Percentiles rank a stretch among this genome's conserved stretches.
phyloP scores from a whole-genome alignment of 2,113 vertebrate genomes.

The Corythoichthys intestinalis region DNA sequence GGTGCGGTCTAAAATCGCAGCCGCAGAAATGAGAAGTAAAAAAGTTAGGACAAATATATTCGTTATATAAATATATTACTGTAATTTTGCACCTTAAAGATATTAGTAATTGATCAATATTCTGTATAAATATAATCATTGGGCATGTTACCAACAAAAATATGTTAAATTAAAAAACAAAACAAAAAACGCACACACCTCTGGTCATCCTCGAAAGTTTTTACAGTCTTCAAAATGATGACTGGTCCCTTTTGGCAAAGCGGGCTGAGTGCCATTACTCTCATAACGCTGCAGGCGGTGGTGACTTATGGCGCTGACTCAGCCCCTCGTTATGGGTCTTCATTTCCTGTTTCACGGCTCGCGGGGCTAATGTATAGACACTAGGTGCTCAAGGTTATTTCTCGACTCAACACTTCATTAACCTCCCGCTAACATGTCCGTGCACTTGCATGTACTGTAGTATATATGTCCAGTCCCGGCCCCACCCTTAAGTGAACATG shows the following conservation, averaged over 20 bases:
- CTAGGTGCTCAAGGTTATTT: slow-evolving; percentile 67
- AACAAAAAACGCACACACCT: background rate
- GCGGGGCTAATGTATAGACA: slow-evolving; percentile 63
- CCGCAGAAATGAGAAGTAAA: background rate
- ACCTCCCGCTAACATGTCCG: slow-evolving; percentile 46
- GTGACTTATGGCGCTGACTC: slow-evolving; percentile 71
- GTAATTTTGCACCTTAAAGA: background rate
- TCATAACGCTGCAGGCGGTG: slow-evolving; percentile 35
- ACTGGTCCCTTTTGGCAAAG: slow-evolving; percentile 31
- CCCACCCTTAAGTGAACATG: no score
- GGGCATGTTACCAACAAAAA: background rate
- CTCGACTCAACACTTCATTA: slow-evolving; percentile 67
- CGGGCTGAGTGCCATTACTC: slow-evolving; percentile 62
- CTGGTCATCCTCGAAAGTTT: slow-evolving; percentile 16
- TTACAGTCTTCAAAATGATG: slow-evolving; percentile 38
- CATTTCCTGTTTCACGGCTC: slow-evolving; percentile 67
- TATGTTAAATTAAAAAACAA: slow-evolving; percentile 3
- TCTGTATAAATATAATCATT: background rate
- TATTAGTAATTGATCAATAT: background rate
- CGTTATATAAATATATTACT: background rate
- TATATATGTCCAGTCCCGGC: background rate
- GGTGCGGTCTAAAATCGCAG: background rate
- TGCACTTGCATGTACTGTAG: background rate
- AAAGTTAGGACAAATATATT: background rate
- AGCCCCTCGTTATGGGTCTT: slow-evolving; percentile 69